phyloP scores from a whole-genome alignment of 2,797 vertebrate genomes.

The Chelon labrosus region DNA sequence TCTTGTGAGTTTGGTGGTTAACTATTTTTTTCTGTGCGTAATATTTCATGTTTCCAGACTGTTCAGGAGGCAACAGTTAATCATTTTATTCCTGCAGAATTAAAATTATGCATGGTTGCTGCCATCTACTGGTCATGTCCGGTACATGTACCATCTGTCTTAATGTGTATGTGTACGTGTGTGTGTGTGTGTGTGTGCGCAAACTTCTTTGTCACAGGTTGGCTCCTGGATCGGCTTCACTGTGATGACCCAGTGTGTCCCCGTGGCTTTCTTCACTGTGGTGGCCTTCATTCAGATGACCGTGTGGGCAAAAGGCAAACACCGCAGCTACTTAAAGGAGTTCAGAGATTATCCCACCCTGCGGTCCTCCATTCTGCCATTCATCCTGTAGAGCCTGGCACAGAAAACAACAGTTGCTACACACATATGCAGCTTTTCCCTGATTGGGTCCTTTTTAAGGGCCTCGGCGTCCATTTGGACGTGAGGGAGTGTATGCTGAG shows the following conservation, averaged over 20 bases:
- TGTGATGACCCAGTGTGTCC: constrained; percentile 95
- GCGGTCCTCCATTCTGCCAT: constrained; percentile 92
- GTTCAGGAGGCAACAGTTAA: no score
- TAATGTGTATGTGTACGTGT: constrained; percentile 18
- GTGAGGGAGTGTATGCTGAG: constrained; percentile 32
- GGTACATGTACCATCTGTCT: neutral
- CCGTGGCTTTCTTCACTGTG: constrained; percentile 92
- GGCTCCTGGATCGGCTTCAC: constrained; percentile 95
- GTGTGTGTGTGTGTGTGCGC: constrained; percentile 15
- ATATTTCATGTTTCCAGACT: no score
- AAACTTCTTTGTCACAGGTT: constrained; percentile 79
- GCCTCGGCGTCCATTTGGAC: constrained; percentile 25
- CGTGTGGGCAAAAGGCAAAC: constrained; percentile 96
- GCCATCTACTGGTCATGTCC: constrained; percentile 74
- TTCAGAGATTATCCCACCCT: constrained; percentile 94
- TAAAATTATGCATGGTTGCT: constrained; percentile 33
- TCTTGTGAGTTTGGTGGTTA: neutral
- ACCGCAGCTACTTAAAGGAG: constrained; percentile 93
- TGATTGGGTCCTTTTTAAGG: neutral
- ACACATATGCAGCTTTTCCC: constrained; percentile 17
- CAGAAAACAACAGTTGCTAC: constrained; percentile 21
- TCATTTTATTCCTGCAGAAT: no score
- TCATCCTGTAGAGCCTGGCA: constrained; percentile 84
- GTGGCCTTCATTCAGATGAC: constrained; percentile 96
- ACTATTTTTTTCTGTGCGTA: no score